Evolutionary conservation across 2,797 vertebrate species (phyloP).

Genomic region (Phataginus tricuspis): DNA sequence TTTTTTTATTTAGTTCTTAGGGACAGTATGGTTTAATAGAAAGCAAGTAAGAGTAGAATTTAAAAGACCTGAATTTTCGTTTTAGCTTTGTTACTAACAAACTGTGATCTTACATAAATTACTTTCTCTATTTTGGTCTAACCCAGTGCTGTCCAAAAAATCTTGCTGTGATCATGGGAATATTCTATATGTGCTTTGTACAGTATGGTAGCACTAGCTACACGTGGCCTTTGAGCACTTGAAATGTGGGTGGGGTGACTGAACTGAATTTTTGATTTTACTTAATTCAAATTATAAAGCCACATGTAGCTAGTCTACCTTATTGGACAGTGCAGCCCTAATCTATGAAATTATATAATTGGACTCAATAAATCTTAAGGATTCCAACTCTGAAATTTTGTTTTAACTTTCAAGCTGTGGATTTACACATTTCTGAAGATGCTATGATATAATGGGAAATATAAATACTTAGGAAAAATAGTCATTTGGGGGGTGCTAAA

Average conservation of each 20-base stretch:
- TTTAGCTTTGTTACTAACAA: not conserved
- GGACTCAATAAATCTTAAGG: not conserved
- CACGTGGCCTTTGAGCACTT: not conserved
- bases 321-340: not conserved
- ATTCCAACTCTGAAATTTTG: not conserved
- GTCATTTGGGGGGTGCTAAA: not conserved
- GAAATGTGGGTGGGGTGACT: not conserved
- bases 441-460: not conserved
- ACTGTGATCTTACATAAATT: not conserved
- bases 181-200: not conserved
- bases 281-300: not conserved
- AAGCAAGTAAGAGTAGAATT: not conserved
- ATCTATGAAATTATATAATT: not conserved
- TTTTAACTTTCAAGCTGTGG: not conserved
- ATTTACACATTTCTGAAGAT: not conserved
- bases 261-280: not conserved
- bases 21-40: not conserved
- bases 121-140: not conserved
- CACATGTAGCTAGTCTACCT: not conserved
- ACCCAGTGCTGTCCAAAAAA: not conserved
- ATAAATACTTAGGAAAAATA: slow-evolving; percentile 2
- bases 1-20: not conserved
- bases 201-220: not conserved
- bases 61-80: not conserved
- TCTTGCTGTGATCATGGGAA: not conserved